A percentile compares a stretch with the other conserved stretches of the same genome.
Conservation (phyloP, 2,113 vertebrate genomes). For the Heliornis fulica region DNA sequence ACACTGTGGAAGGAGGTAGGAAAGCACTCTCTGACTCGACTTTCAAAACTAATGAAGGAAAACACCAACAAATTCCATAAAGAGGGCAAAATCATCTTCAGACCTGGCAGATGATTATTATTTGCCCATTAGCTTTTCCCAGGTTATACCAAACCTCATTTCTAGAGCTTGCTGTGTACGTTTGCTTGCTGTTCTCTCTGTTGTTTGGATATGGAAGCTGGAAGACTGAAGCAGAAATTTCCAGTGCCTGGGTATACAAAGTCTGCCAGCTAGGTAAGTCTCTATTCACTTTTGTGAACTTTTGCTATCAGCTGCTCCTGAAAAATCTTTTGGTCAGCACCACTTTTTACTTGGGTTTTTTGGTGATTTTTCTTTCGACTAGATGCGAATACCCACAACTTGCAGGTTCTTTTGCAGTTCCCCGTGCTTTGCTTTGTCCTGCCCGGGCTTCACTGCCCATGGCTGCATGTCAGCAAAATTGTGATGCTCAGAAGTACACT, state of each 20-base stretch:
- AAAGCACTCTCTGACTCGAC: neutral
- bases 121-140: neutral
- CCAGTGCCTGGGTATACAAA: neutral
- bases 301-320: neutral
- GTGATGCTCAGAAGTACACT: neutral
- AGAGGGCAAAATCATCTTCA: neutral
- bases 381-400: neutral
- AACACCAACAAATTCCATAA: neutral
- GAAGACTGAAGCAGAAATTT: neutral
- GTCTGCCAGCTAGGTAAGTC: neutral
- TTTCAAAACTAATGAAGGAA: neutral
- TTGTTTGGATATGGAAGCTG: neutral
- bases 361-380: neutral
- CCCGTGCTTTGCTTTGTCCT: neutral
- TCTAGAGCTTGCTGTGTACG: neutral
- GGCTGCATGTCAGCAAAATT: neutral
- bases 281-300: neutral
- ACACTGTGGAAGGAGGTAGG: neutral
- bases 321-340: neutral
- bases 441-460: accelerated
- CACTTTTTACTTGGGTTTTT: neutral
- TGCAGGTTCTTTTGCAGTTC: neutral
- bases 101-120: neutral
- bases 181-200: neutral
- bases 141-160: neutral